These are phyloP conservation scores for Podarcis siculus DNA, from an alignment of 2,797 vertebrate species.

Conservation along the genomic window DNA sequence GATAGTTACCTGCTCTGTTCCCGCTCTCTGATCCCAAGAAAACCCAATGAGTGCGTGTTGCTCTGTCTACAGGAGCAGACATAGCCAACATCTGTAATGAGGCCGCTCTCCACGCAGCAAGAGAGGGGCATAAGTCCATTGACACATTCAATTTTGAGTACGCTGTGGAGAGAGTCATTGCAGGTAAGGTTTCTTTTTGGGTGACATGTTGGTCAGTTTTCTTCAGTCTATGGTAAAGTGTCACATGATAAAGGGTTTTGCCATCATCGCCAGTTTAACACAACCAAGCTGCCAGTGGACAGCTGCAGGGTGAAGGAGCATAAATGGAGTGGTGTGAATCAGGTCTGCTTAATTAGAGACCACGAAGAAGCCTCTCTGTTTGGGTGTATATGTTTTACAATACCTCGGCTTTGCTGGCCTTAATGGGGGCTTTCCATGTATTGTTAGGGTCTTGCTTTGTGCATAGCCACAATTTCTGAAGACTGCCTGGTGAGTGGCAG, in stretches of 20 bases:
- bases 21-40: background rate
- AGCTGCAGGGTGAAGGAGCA: too few species aligned
- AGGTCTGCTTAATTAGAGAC: background rate
- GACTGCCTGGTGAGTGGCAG: background rate
- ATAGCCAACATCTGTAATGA: conserved; percentile 98
- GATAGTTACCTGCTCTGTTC: background rate
- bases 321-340: background rate
- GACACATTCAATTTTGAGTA: conserved; percentile 94
- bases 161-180: conserved; percentile 93
- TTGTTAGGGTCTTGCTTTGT: background rate
- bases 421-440: too few species aligned
- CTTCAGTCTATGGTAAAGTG: background rate
- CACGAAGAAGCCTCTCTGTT: too few species aligned
- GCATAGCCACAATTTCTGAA: background rate
- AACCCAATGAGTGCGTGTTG: background rate
- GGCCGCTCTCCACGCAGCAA: conserved; percentile 94
- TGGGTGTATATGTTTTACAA: too few species aligned
- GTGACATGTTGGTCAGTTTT: background rate
- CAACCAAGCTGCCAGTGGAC: too few species aligned
- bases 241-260: background rate
- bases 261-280: background rate
- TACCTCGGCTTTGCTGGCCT: background rate
- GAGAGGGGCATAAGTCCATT: conserved; percentile 92
- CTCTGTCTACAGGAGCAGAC: conserved; percentile 88
- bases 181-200: conserved; percentile 78